Evolutionary conservation across 2,113 vertebrate genomes (phyloP).

Genomic region (Fregata magnificens): DNA sequence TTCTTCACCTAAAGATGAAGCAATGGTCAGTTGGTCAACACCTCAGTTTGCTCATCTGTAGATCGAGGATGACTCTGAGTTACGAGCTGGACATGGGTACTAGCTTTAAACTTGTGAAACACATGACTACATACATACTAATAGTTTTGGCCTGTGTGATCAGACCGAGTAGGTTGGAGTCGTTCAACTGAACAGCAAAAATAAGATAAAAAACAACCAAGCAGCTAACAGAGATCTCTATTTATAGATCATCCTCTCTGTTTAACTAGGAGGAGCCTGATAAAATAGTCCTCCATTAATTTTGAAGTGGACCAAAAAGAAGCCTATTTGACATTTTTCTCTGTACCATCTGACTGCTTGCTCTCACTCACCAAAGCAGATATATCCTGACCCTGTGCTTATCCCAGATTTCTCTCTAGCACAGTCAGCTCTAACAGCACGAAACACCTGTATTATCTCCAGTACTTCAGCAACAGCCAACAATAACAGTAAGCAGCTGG

Average conservation of each 20-base stretch:
- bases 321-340: neutral
- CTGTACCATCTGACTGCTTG: neutral
- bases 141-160: neutral
- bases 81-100: neutral
- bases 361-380: neutral
- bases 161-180: neutral
- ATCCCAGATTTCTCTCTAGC: neutral
- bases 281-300: neutral
- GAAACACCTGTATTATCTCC: slow-evolving; percentile 20
- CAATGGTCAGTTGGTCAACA: neutral
- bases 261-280: neutral
- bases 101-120: neutral
- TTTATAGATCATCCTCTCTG: neutral
- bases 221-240: neutral
- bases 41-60: neutral
- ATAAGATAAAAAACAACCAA: neutral
- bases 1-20: neutral
- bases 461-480: neutral
- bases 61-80: neutral
- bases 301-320: neutral
- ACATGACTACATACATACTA: neutral
- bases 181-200: neutral
- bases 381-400: neutral
- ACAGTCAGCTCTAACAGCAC: neutral
- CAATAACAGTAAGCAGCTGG: slow-evolving; percentile 16